Percentiles rank a stretch among this genome's conserved stretches.
Evolutionary conservation across 2,797 vertebrate genomes (phyloP).

Genomic region (Chrosomus eos): DNA sequence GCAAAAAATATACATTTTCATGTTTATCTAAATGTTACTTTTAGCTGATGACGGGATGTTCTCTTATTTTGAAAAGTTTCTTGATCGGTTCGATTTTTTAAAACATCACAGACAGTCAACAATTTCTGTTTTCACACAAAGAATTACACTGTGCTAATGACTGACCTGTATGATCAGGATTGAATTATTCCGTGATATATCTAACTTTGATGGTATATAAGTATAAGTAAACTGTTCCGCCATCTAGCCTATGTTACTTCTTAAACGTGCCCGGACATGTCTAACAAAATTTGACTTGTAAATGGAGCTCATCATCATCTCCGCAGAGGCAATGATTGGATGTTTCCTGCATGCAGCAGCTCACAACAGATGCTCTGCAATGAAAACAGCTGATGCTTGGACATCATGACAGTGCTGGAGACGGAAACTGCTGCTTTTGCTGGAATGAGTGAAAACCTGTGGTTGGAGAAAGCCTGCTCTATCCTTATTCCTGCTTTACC

Average conservation of each 20-base stretch:
- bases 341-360: conserved; percentile 10
- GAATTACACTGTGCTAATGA: background rate
- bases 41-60: background rate
- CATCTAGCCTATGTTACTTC: background rate
- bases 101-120: background rate
- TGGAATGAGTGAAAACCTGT: conserved; percentile 59
- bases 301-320: background rate
- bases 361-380: background rate
- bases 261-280: conserved; percentile 70
- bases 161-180: background rate
- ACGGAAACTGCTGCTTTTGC: background rate
- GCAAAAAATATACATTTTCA: background rate
- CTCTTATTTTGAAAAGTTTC: conserved; percentile 47
- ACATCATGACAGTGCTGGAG: background rate
- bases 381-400: background rate
- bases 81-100: background rate
- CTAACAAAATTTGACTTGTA: background rate
- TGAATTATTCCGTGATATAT: background rate
- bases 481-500: conserved; percentile 54
- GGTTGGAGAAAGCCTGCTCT: conserved; percentile 1
- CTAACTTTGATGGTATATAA: background rate
- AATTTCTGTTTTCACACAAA: background rate
- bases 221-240: background rate
- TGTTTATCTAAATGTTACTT: background rate
- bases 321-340: conserved; percentile 2